Evolutionary conservation across 2,888 invertebrate genomes (phyloP), one percentile per base, ranked within the genome.

Genomic region (Eilema griseolum): DNA sequence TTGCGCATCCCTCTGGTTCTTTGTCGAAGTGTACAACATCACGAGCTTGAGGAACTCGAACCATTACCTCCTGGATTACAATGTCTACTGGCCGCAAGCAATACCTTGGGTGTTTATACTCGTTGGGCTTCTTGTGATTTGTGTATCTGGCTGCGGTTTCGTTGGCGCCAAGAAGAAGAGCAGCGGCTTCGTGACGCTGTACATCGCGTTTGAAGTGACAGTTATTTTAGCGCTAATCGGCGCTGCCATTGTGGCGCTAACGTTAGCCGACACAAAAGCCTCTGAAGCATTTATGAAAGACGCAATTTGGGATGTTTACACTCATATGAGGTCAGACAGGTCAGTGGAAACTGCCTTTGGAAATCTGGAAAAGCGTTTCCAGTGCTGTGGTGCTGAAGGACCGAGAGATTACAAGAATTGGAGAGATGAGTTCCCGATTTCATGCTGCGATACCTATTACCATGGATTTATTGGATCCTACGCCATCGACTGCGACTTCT

Each of bases 71-170:
- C 83, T 95, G 74, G 94, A 95, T 77, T 95, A 93, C 87, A 90
- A 87, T 23, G 88, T 95, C 71, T 93, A 94, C 73, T 95, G 94
- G 94, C 93, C 94, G 0, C 95, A 95, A 78, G 93, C 92, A 0
- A 86, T 94, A 0, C 95, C 95, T 0, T 95, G 95, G 95, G 83
- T 95, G 72, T 95, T 94, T 72, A 87, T 94, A 41, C 72, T 93
- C 1, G 88, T 89, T 31, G 90, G 90, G 2, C 71, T 93, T 1
- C 82, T 93, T n/a, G 88, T 92, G 20, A 75, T 94, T 8, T 85
- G 86, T 64, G 90, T 90, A 0, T 88, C 92, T 0, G 83, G 86
- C 67, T 93, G 93, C 76, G 95, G 94, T 3, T 92, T 91, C 66
- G 81, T 87, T 65, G 91, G 93, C 56, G 89, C 91, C 0, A 90